These are phyloP conservation scores for Venusia cambrica DNA, from an alignment of 2,888 invertebrate genomes.

Conservation along the genomic window DNA sequence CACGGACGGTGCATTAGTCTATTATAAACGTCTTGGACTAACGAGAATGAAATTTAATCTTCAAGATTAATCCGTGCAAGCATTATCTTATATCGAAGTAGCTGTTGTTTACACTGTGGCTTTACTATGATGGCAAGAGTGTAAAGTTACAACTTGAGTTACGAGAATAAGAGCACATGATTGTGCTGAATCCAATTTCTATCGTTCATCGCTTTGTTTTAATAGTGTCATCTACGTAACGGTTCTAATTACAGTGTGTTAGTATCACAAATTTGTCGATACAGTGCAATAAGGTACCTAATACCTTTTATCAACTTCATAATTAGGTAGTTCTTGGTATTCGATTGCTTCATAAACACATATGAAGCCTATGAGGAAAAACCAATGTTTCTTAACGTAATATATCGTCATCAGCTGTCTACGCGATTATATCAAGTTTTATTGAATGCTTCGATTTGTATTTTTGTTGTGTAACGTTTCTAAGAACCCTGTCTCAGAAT, in stretches of 20 bases:
- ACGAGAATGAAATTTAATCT: conserved; percentile 28
- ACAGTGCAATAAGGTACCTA: too few species aligned
- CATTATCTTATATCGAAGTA: conserved; percentile 3
- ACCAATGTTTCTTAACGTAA: neutral
- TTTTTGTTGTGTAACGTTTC: too few species aligned
- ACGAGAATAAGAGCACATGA: conserved; percentile 17
- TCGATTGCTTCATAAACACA: neutral
- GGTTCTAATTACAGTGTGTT: conserved; percentile 4
- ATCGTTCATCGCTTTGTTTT: conserved; percentile 7
- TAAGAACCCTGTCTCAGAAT: too few species aligned
- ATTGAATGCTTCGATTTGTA: too few species aligned
- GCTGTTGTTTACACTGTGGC: conserved; percentile 2
- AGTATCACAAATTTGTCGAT: too few species aligned
- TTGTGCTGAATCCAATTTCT: conserved; percentile 21
- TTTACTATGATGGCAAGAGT: conserved; percentile 9
- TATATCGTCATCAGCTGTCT: too few species aligned
- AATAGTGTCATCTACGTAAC: conserved; percentile 1
- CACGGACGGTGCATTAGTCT: too few species aligned
- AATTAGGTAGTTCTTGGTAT: too few species aligned
- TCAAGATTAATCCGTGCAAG: conserved; percentile 16
- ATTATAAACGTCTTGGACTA: conserved; percentile 23
- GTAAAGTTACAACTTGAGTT: conserved; percentile 22
- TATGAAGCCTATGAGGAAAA: conserved; percentile 6
- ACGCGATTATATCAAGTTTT: too few species aligned
- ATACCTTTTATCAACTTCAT: too few species aligned